Evolutionary conservation across 2,113 vertebrate genomes (phyloP).

Genomic region (Ginglymostoma cirratum): DNA sequence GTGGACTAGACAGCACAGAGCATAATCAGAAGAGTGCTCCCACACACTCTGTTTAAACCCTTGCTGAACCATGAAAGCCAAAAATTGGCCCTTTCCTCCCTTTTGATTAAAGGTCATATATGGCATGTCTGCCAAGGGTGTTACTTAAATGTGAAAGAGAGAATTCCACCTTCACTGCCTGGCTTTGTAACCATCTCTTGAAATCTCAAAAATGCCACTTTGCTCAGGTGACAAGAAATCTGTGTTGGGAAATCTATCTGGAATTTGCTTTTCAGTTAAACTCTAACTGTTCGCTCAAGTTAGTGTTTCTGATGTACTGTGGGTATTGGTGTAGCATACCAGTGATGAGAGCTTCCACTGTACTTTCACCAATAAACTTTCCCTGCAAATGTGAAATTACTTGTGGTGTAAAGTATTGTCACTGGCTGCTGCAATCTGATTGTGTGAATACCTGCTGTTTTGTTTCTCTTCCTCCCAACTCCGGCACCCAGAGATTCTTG

Average conservation of each 20-base stretch:
- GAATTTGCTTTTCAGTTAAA: neutral
- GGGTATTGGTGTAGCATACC: neutral
- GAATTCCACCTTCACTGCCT: neutral
- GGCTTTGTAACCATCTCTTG: neutral
- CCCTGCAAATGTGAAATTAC: neutral
- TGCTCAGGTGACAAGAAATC: neutral
- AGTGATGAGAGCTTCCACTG: neutral
- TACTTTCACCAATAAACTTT: neutral
- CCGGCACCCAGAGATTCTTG: neutral
- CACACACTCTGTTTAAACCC: neutral
- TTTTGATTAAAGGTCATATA: neutral
- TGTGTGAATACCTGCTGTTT: neutral
- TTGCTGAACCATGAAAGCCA: neutral
- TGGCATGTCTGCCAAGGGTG: neutral
- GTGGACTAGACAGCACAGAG: neutral
- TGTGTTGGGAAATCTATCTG: neutral
- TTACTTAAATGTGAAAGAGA: neutral
- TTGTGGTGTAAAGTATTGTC: neutral
- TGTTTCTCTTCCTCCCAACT: neutral
- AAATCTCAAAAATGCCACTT: neutral
- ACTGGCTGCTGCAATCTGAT: neutral
- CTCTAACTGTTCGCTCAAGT: neutral
- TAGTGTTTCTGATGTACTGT: neutral
- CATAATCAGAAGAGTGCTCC: neutral
- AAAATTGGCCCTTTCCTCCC: neutral